Evolutionary conservation across 2,888 invertebrate species (phyloP), one percentile per base, ranked within the genome.

Genomic region (Crepidodera aurea): DNA sequence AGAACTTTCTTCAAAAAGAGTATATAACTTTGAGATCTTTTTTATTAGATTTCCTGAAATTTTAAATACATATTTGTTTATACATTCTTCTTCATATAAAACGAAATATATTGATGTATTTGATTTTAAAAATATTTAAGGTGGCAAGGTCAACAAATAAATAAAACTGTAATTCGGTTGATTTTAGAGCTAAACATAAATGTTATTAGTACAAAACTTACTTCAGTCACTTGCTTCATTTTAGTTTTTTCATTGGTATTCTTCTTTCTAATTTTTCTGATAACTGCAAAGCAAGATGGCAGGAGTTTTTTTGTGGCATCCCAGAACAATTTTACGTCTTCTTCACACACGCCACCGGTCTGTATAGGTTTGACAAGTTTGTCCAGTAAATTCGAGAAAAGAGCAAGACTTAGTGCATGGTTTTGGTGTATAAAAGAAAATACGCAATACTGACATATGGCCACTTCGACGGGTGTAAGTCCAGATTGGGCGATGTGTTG

Each of bases 401-500:
- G 83, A 27, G 86, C 85, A 78, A 93, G 94, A 82, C 90, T 92
- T 37, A 97, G 84, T 0, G 93, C 90, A 76, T 95, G 93, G 71
- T 93, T 92, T 72, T 88, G 84, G 72, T 94, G 93, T 57, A 93
- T 86, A 15, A 87, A 85, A 44, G 90, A 86, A 80, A 87, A 94
- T 51, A 93, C 92, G 37, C 88, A 83, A 91, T 92, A 94, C 78
- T 92, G 89, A 15, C 91, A 88, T 1, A 94, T 80, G 0, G 84
- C 82, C 70, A 90, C 88, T 76, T 91, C 90, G 2, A 84, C 84
- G 22, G 83, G 82, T 0, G 88, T 85, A 15, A 98, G 84, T 16
- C 96, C 97, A 69, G 97, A 94, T 81, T 98, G 98, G 4, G 96
- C 94, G 42, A 91, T 90, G 83, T 98, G 97, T 78, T 98, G 98